Base-by-base conservation (phyloP, 2,888 invertebrate genomes). In the Strigamia crassipes region DNA sequence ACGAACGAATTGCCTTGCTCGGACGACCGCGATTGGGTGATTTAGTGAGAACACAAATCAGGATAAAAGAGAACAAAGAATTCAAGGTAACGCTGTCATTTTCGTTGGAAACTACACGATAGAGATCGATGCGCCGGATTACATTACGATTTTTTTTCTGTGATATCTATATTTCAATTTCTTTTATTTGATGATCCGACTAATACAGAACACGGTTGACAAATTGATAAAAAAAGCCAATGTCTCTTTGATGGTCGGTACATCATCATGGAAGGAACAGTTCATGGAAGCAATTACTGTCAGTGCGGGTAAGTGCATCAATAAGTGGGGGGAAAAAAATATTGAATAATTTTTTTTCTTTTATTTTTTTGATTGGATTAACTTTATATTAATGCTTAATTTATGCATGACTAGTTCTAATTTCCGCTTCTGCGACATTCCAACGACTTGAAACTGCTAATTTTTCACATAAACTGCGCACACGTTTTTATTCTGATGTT, bases 251-350 rank as follows among this genome's bases (percentile, higher is more conserved):
- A 92, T 98, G 82, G 89, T 92, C 51, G 90, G 99, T 83, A 97
- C 99, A 21, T 96, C 96, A n/a, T 96, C 97, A 0, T 99, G 99
- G 99, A 95, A 94, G 88, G 99, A 99, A 87, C 99, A 99, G 89
- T 99, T 99, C 88, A 91, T 94, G 86, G 99, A 99, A 89, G 99
- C 99, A 56, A 90, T 99, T 84, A 96, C 96, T 73, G 97, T 99
- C 81, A 95, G 93, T 86, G 92, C 96, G 86, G 97, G 97, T 92
- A 89, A 86, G 81, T 80, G n/a, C 23, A 82, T 46, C 46, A 46
- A 46, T 46, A 46, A 46, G 12, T 56, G 21, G 18, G 56, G 18
- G 18, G n/a, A n/a, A n/a, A 56, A 56, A 56, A 56, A 6, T 4
- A 56, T 9, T 56, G 56, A 18, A 41, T 78, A 34, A 46, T 78